These are phyloP conservation scores for Halictus rubicundus DNA, from an alignment of 1,140 invertebrate species.

Conservation along the genomic window DNA sequence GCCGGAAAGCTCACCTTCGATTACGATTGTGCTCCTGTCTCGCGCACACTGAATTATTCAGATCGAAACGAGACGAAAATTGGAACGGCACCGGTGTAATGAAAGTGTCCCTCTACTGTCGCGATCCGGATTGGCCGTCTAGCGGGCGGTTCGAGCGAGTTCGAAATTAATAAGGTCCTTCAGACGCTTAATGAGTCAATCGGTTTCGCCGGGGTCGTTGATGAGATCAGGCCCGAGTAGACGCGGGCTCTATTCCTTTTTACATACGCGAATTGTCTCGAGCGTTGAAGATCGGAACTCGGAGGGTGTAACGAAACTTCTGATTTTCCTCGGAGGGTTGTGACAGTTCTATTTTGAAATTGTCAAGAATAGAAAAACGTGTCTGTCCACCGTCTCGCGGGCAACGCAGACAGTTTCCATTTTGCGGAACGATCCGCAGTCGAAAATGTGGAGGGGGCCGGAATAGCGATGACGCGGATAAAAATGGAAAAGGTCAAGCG, in stretches of 20 bases:
- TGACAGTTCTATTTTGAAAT: too few species aligned
- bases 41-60: neutral
- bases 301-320: too few species aligned
- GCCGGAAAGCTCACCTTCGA: slow-evolving; percentile 42
- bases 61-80: slow-evolving; percentile 7
- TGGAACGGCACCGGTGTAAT: neutral
- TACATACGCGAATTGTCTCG: too few species aligned
- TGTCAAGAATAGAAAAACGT: too few species aligned
- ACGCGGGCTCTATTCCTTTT: too few species aligned
- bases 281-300: too few species aligned
- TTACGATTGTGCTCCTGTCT: neutral
- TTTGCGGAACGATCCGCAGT: too few species aligned
- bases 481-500: too few species aligned
- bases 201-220: neutral
- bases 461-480: too few species aligned
- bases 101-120: neutral
- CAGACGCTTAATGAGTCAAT: neutral
- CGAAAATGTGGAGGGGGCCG: too few species aligned
- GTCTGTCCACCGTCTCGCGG: too few species aligned
- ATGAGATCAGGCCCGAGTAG: neutral
- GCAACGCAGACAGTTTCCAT: too few species aligned
- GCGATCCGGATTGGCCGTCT: neutral
- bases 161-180: neutral
- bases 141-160: neutral
- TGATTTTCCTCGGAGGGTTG: neutral